Base-by-base conservation (phyloP, 2,113 vertebrate species). In the Ctenodactylus gundi region DNA sequence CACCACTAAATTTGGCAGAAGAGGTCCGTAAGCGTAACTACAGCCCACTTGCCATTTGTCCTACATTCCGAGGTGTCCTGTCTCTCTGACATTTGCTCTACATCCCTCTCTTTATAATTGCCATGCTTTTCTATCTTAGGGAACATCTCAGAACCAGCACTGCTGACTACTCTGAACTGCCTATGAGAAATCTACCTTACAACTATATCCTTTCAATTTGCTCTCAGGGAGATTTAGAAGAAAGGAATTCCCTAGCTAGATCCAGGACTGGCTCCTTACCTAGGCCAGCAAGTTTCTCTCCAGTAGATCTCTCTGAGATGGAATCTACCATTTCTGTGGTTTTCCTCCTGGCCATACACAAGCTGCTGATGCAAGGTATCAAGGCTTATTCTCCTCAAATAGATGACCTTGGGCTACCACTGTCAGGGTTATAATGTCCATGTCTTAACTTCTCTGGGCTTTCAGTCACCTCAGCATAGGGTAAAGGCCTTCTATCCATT, bases 241-340 rank as follows among this genome's bases (percentile, higher is more conserved):
- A 21, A 77, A 57, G 34, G 14, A 1, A 18, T 13, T 12, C 4
- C 12, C 44, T 62, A 3, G 17, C 9, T 6, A 17, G 12, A 53
- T 25, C 44, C 55, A 64, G 31, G 18, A 57, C 41, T 7, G 11
- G 11, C 9, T 44, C 62, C 27, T 85, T 15, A 77, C 14, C 4
- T 7, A 7, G 27, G 3, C 0, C 27, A 4, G 1, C 18, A 3
- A 15, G 29, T 27, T 15, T 58, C 0, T 13, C 14, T 78, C 55
- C 39, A 13, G 11, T 55, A 55, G 31, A 12, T 41, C 13, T 81
- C 73, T 57, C 20, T 17, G 29, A 29, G 67, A 6, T 36, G 27
- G 46, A 8, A 18, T 3, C 23, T 57, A 7, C 36, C 12, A 27
- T 36, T 68, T 29, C 34, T 68, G 53, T 73, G 53, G 17, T 67